Evolutionary conservation across 1,140 invertebrate genomes (phyloP).

Genomic region (Caenorhabditis latens): DNA sequence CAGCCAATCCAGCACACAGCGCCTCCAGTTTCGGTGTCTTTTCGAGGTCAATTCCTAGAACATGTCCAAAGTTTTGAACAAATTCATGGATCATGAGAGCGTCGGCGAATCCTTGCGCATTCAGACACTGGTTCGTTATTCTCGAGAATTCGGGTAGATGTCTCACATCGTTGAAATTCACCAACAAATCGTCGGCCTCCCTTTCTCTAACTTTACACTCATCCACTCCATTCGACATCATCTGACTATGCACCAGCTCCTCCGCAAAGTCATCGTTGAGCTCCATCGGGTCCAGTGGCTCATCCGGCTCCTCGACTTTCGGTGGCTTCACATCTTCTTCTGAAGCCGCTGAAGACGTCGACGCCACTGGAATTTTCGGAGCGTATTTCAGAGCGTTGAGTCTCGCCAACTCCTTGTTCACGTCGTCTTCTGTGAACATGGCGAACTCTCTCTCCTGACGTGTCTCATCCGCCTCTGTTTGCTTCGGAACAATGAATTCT

Average conservation of each 20-base stretch:
- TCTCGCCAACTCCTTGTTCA: conserved; percentile 14
- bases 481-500: conserved; percentile 57
- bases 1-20: conserved; percentile 33
- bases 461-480: conserved; percentile 5
- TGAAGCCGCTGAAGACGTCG: not conserved
- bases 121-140: conserved; percentile 28
- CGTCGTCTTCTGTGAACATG: conserved; percentile 50
- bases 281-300: conserved; percentile 11
- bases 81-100: conserved; percentile 61
- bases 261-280: conserved; percentile 31
- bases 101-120: conserved; percentile 54
- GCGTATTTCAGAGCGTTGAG: conserved; percentile 3
- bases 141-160: conserved; percentile 52
- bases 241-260: conserved; percentile 22
- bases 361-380: not conserved
- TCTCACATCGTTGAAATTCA: conserved; percentile 30
- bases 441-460: conserved; percentile 10
- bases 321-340: conserved; percentile 1
- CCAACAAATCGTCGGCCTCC: conserved; percentile 31
- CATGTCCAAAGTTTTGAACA: conserved; percentile 61
- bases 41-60: conserved; percentile 57
- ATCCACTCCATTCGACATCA: conserved; percentile 29
- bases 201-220: conserved; percentile 2
- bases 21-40: conserved; percentile 36
- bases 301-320: not conserved